A percentile compares a stretch with the other conserved stretches of the same genome.
These are phyloP conservation scores for Taeniopygia guttata DNA, from an alignment of 2,797 vertebrate genomes.

Conservation along the genomic window DNA sequence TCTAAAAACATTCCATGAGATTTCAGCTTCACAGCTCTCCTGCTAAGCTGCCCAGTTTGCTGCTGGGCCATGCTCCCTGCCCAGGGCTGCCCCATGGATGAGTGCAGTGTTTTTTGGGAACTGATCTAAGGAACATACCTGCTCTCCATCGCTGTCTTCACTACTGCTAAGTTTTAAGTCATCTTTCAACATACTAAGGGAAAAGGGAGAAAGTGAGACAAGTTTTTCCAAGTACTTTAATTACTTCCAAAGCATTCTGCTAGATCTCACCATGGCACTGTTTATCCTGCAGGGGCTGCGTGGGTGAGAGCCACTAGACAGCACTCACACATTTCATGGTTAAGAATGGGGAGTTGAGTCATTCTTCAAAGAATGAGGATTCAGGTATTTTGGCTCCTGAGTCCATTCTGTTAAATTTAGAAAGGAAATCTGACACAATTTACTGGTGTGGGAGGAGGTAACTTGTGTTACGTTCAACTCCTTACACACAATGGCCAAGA, in stretches of 20 bases:
- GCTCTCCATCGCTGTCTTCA: conserved; percentile 96
- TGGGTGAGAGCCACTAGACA: not conserved
- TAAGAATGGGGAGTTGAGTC: not conserved
- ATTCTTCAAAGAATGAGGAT: not conserved
- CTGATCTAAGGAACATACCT: conserved; percentile 70
- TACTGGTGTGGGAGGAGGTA: not conserved
- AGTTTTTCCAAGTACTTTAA: conserved; percentile 30
- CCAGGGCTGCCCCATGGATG: rapidly evolving
- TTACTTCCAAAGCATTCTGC: conserved; percentile 6
- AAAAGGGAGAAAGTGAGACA: conserved; percentile 58
- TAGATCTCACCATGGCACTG: not conserved
- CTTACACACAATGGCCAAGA: not conserved
- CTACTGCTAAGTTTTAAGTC: conserved; percentile 98
- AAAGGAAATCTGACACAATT: not conserved
- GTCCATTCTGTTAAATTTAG: not conserved
- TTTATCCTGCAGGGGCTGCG: not conserved
- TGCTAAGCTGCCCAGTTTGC: not conserved
- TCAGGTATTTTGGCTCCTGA: not conserved
- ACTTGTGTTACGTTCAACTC: not conserved
- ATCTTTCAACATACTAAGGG: conserved; percentile 87
- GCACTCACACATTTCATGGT: not conserved
- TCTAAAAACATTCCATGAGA: not conserved
- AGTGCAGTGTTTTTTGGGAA: not conserved
- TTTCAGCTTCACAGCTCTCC: not conserved
- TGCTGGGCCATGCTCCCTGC: not conserved